Conservation (phyloP, 53 echinoderm and acorn worm species). For the Pentamera pediparva region DNA sequence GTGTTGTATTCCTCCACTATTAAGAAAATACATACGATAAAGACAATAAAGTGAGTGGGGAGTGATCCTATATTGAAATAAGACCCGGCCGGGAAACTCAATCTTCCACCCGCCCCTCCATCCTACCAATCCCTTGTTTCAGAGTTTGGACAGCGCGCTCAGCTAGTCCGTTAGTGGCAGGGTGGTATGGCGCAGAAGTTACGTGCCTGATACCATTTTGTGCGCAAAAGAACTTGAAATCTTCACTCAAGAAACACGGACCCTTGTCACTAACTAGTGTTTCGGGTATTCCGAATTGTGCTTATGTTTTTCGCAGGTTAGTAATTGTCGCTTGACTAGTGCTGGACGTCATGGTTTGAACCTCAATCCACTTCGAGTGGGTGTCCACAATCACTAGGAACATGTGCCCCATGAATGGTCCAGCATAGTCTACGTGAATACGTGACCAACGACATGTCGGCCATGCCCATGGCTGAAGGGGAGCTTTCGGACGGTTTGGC, state of each 20-base stretch:
- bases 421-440: constrained; percentile 8
- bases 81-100: background rate
- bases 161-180: background rate
- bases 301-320: background rate
- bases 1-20: too few relatives aligned
- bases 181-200: background rate
- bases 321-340: background rate
- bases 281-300: background rate
- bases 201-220: constrained; percentile 3
- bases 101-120: background rate
- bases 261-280: background rate
- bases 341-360: background rate
- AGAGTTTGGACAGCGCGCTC: constrained; percentile 10
- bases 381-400: constrained; percentile 11
- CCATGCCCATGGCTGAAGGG: constrained; percentile 12
- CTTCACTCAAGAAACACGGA: background rate
- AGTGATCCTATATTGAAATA: background rate
- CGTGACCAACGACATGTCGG: background rate
- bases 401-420: constrained; percentile 27
- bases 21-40: too few relatives aligned
- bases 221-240: background rate
- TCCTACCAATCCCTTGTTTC: background rate
- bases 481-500: background rate
- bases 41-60: too few relatives aligned
- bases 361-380: constrained; percentile 3